Evolutionary conservation across 2,888 invertebrate species (phyloP), one percentile per base, ranked within the genome.

Genomic region (Eledone cirrhosa): DNA sequence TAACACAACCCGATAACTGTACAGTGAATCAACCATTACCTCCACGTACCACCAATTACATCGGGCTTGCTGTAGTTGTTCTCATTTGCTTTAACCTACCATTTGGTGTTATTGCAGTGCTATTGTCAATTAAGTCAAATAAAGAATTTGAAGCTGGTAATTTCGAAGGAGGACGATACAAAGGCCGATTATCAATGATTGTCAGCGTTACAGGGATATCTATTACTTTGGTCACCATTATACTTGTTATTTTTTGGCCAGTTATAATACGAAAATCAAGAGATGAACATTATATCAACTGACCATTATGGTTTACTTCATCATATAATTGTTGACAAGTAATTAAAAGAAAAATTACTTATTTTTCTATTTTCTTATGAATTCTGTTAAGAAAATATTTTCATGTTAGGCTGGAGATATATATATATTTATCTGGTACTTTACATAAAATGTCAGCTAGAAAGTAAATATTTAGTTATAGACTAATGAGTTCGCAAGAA

Each of bases 81-180:
- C 80, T 82, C 24, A 65, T 83, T 29, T 83, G 83, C 67, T 83
- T 82, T 74, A 83, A 83, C 77, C 80, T 80, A n/a, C 81, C 81
- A n/a, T 79, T 83, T 65, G 83, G 83, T 31, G 78, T 83, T 47
- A 72, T 81, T 22, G 82, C 83, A 33, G 81, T 82, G 2, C 78
- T 82, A n/a, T 78, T 83, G n/a, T 82, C 83, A 7, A 80, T 83
- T 31, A 82, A 81, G 77, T 81, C 83, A 14, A 81, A 83, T 74
- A 80, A 80, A 29, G 83, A 82, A 67, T 82, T 79, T 77, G 78
- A 80, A 47, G 80, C 80, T 27, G 83, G 82, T 27, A 79, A 81
- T 29, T 78, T 77, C 65, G 74, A 78, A 22, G 63, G 72, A 41
- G 80, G 82, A 14, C 63, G 82, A 14, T 77, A 76, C 59, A 83